These are phyloP conservation scores for Carlito syrichta DNA, from an alignment of 2,113 vertebrate genomes.

Conservation along the genomic window DNA sequence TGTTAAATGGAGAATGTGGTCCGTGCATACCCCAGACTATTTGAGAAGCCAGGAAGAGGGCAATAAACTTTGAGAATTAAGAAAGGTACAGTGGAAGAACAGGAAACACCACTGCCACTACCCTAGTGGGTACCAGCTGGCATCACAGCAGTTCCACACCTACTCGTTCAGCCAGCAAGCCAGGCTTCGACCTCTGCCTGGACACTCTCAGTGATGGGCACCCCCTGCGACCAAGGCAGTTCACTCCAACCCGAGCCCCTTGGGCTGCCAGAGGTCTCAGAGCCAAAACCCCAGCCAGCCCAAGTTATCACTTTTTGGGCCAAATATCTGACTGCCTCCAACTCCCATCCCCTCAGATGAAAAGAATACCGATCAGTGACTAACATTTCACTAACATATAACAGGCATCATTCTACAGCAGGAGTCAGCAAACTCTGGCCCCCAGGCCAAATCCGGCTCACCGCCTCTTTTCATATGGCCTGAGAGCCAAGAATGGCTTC, in stretches of 20 bases:
- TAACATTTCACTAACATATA: fast-evolving
- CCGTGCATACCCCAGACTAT: neutral
- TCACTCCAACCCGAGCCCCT: neutral
- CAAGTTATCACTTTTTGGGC: neutral
- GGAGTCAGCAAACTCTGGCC: neutral
- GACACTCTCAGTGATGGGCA: neutral
- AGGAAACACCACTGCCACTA: fast-evolving
- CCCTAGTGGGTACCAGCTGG: neutral
- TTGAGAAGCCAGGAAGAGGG: neutral
- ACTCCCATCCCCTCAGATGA: neutral
- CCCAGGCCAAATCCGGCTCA: neutral
- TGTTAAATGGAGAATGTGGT: neutral
- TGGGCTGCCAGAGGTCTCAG: neutral
- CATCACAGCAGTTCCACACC: fast-evolving
- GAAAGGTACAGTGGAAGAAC: neutral
- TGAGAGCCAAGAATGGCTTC: neutral
- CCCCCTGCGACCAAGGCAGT: fast-evolving
- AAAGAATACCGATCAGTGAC: neutral
- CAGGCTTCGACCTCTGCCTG: neutral
- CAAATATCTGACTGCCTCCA: neutral
- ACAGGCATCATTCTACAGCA: fast-evolving
- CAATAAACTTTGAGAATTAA: neutral
- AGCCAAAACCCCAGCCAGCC: neutral
- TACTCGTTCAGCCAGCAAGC: fast-evolving
- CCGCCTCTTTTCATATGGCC: neutral